These are phyloP conservation scores for Eilema sororculum DNA, from an alignment of 2,888 invertebrate genomes.

Conservation along the genomic window DNA sequence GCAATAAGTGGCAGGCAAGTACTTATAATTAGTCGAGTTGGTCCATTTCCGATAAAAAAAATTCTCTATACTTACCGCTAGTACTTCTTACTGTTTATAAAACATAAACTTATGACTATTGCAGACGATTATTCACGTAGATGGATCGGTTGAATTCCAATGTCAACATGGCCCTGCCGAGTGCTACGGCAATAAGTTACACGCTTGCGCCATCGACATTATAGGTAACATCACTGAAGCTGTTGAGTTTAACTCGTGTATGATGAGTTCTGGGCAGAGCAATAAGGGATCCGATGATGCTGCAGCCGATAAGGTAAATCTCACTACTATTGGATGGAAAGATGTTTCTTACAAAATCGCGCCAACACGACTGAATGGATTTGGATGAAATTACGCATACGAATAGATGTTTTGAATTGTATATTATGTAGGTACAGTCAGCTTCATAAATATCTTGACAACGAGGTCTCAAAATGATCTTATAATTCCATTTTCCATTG, in stretches of 20 bases:
- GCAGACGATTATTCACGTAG: slow-evolving; percentile 46
- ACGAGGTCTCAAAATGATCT: too few relatives aligned
- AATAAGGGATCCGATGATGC: slow-evolving; percentile 58
- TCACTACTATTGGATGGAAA: background rate
- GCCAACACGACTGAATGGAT: background rate
- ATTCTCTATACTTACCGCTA: too few relatives aligned
- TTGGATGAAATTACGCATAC: background rate
- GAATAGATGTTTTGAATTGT: background rate
- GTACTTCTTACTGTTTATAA: too few relatives aligned
- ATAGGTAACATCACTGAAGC: slow-evolving; percentile 84
- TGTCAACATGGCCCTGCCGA: slow-evolving; percentile 92
- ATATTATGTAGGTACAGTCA: too few relatives aligned
- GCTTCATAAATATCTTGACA: too few relatives aligned
- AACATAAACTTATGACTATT: too few relatives aligned
- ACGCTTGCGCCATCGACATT: slow-evolving; percentile 88
- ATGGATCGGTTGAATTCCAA: slow-evolving; percentile 76
- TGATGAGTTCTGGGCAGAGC: slow-evolving; percentile 83
- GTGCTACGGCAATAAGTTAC: slow-evolving; percentile 92
- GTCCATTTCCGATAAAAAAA: too few relatives aligned
- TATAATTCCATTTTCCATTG: too few relatives aligned
- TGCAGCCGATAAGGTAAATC: slow-evolving; percentile 60
- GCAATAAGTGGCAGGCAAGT: too few relatives aligned
- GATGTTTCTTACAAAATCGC: background rate
- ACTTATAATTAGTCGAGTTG: too few relatives aligned
- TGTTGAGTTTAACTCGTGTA: slow-evolving; percentile 88